Evolutionary conservation across 2,797 vertebrate species (phyloP).

Genomic region (Macroramphosus scolopax): DNA sequence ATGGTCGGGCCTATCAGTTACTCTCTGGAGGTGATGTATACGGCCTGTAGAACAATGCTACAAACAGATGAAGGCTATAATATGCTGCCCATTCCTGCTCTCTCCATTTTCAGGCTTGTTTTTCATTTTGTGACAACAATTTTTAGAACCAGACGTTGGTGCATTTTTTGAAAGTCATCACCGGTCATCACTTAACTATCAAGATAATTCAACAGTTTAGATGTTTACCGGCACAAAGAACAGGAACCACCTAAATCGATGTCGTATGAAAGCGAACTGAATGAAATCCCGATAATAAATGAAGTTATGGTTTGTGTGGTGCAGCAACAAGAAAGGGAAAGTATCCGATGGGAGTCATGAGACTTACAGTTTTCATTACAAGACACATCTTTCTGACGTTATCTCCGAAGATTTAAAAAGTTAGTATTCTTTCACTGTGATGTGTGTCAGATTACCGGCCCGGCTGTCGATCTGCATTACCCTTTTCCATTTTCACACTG

Average conservation of each 20-base stretch:
- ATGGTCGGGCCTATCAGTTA: slow-evolving; percentile 74
- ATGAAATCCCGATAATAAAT: slow-evolving; percentile 21
- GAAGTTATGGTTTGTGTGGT: slow-evolving; percentile 16
- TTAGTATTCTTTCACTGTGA: slow-evolving; percentile 65
- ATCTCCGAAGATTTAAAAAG: slow-evolving; percentile 60
- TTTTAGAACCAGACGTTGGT: no score
- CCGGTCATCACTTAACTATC: no score
- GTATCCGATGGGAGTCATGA: slow-evolving; percentile 26
- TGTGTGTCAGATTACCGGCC: slow-evolving; percentile 70
- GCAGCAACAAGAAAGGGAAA: slow-evolving; percentile 11
- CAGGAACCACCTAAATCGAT: no score
- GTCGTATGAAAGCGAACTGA: no score
- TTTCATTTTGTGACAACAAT: no score
- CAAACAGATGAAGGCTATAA: slow-evolving; percentile 75
- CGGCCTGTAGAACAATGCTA: slow-evolving; percentile 80
- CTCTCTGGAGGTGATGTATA: slow-evolving; percentile 81
- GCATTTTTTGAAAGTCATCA: no score
- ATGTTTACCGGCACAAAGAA: no score
- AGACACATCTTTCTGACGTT: slow-evolving; percentile 53
- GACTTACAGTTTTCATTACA: slow-evolving; percentile 44
- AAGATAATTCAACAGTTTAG: no score
- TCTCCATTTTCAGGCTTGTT: slow-evolving; percentile 62
- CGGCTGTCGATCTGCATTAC: slow-evolving; percentile 65
- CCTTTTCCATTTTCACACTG: slow-evolving; percentile 65
- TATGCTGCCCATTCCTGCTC: slow-evolving; percentile 48